Base-by-base conservation (phyloP, 2,888 invertebrate species). In the Synanthedon andrenaeformis region DNA sequence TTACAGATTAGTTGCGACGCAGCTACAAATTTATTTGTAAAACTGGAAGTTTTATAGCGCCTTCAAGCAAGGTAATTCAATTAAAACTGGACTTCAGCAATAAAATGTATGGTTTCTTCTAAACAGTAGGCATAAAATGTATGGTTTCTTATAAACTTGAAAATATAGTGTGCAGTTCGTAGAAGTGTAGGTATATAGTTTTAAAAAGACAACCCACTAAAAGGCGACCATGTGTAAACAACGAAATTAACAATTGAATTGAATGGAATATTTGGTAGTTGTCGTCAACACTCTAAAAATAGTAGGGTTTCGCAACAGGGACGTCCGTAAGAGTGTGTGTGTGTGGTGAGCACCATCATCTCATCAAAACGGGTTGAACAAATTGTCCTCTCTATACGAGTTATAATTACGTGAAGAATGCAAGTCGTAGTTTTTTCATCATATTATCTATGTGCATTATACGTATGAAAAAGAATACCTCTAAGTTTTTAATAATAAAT, bases 231-330 rank as follows among this genome's bases (percentile, higher is more conserved):
- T 52, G 55, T 59, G 52, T 42, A 65, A 63, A 60, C 49, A 49
- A 19, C 19, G 19, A 49, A 75, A 72, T 72, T 71, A 65, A 65
- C 70, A 69, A 74, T 70, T 69, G 71, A 69, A 74, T 70, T 69
- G 71, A 74, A 71, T 73, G 72, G 70, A 73, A 82, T 81, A 73
- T 75, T 78, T 77, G 59, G 69, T 66, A 63, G 67, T 71, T 77
- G 74, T 70, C 74, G 77, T 82, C 78, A 76, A 65, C 62, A 49
- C 53, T 71, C 82, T 82, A 83, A 79, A 84, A 78, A 82, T 84
- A 83, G 76, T 51, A 57, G 41, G 28, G 60, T 68, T 69, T 72
- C 70, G 67, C 73, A 73, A 72, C 75, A 23, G 49, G 71, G 67
- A 67, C 67, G 65, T 63, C 70, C 66, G 69, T 6, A 14, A 70